A percentile compares a stretch with the other conserved stretches of the same genome.
Conservation (phyloP, 2,113 vertebrate species). For the Rafetus swinhoei region DNA sequence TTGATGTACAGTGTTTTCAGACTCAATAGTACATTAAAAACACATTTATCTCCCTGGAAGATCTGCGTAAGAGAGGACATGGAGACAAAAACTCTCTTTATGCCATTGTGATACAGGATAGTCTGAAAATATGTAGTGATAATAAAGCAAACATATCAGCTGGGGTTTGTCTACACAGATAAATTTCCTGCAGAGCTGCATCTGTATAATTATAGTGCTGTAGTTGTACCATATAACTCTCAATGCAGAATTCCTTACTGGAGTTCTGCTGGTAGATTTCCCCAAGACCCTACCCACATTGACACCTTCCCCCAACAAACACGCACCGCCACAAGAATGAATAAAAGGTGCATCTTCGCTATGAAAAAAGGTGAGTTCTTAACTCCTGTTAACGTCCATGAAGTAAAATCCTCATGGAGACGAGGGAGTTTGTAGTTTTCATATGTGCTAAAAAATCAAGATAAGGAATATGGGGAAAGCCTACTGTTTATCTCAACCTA, state of each 20-base stretch:
- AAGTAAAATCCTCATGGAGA: neutral
- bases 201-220: neutral
- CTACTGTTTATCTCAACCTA: neutral
- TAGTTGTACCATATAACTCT: neutral
- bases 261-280: too few relatives aligned
- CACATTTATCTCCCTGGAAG: neutral
- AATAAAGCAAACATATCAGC: neutral
- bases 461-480: neutral
- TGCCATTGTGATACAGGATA: neutral
- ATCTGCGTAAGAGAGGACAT: neutral
- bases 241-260: neutral
- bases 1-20: conserved; percentile 35
- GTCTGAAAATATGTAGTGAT: neutral
- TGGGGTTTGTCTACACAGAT: neutral
- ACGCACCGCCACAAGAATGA: neutral
- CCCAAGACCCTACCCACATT: too few relatives aligned
- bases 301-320: too few relatives aligned
- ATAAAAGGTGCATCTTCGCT: neutral
- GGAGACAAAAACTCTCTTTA: neutral
- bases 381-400: neutral
- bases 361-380: neutral
- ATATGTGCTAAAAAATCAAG: too few relatives aligned
- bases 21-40: conserved; percentile 3
- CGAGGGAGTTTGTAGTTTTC: neutral
- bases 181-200: conserved; percentile 2